These are phyloP conservation scores for Macroteleia sp. DNA, from an alignment of 2,888 invertebrate genomes.

Conservation along the genomic window DNA sequence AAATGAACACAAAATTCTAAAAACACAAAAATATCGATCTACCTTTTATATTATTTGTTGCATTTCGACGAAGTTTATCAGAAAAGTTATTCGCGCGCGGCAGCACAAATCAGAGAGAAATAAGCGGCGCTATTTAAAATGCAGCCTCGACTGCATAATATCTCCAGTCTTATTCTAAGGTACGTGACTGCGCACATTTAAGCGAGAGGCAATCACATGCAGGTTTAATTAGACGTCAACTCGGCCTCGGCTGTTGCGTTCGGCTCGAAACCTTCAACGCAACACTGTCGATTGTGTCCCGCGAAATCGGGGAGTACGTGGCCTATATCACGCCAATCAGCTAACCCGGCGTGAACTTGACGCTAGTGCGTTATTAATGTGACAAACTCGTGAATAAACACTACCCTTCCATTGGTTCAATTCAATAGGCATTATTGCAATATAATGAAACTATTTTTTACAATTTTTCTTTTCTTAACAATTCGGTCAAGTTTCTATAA, in stretches of 20 bases:
- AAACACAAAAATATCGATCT: too few species aligned
- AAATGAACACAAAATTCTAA: too few species aligned
- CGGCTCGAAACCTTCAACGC: conserved; percentile 38
- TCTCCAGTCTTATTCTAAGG: conserved; percentile 55
- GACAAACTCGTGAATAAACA: conserved; percentile 75
- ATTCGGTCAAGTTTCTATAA: too few species aligned
- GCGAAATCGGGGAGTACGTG: conserved; percentile 18
- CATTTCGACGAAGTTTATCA: conserved; percentile 11
- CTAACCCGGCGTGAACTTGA: conserved; percentile 75
- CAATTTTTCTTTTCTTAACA: too few species aligned
- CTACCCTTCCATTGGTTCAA: conserved; percentile 3
- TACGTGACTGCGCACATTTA: conserved; percentile 61
- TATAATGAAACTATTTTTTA: conserved; percentile 11
- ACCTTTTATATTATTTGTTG: neutral
- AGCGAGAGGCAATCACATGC: conserved; percentile 59
- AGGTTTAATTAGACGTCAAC: conserved; percentile 70
- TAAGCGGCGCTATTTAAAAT: conserved; percentile 40
- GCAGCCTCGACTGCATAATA: conserved; percentile 49
- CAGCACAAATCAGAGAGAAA: conserved; percentile 35
- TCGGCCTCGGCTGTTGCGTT: conserved; percentile 50
- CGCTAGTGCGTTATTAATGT: conserved; percentile 81
- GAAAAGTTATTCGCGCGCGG: conserved; percentile 30
- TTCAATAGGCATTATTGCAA: conserved; percentile 3
- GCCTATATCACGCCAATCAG: conserved; percentile 76
- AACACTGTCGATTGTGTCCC: conserved; percentile 33